Evolutionary conservation across 2,888 invertebrate genomes (phyloP), one percentile per base, ranked within the genome.

Genomic region (Drosophila siamana): DNA sequence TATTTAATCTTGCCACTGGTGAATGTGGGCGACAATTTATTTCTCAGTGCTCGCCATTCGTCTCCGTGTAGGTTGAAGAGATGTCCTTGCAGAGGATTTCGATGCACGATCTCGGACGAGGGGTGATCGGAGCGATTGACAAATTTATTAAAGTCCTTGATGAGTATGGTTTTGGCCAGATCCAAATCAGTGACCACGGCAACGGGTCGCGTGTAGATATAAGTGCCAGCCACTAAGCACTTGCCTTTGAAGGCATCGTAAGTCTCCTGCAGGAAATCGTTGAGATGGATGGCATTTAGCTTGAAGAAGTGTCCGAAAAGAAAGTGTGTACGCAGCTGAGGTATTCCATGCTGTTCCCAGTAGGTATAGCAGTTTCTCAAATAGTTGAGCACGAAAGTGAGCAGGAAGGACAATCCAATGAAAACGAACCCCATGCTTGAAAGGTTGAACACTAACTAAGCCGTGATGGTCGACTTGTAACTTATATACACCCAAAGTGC

Each of bases 1-100:
- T 84, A 88, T 67, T 93, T 93, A 86, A 93, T 92, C 80, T 93
- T 93, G 1, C 92, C 93, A 0, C 93, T 92, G 0, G 93, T 92
- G 61, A 94, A 94, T 0, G 93, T 93, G 1, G 93, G 93, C 2
- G 93, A 91, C 1, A 93, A 69, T 50, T 93, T 93, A 0, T 86
- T 69, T 24, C 94, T 78, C 51, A 93, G 70, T 2, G 81, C 74
- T 30, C 91, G 93, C 94, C 94, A 94, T 41, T 92, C 89, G 1
- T 90, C 78, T 2, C 92, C 93, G 0, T 88, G 80, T n/a, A 91
- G 40, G 26, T 73, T 71, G 55, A 92, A 90, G 2, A 93, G 79
- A 78, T 92, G 84, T 0, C 70, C 89, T 0, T 83, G 30, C 0
- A 93, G 28, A 0, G 92, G 92, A 59, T 92, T 91, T n/a, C 89